Conservation (phyloP, 2,888 invertebrate species). For the Pollenia amentaria region DNA sequence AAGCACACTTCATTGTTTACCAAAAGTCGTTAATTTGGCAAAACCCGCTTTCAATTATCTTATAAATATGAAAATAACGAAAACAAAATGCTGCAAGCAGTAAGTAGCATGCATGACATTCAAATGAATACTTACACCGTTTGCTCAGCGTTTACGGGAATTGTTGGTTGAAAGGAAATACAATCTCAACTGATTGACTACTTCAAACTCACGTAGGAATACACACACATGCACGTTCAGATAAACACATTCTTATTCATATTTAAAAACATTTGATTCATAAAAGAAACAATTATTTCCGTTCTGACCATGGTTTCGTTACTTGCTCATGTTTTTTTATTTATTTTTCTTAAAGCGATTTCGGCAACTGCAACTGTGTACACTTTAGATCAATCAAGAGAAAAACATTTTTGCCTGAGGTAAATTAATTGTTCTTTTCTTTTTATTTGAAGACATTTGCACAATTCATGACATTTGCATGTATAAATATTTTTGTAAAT, state of each 20-base stretch:
- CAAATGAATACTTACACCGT: slow-evolving; percentile 50
- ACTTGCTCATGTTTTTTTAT: not conserved
- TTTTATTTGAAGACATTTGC: not conserved
- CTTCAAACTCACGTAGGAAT: slow-evolving; percentile 46
- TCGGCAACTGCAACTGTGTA: slow-evolving; percentile 80
- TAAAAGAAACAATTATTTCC: slow-evolving; percentile 64
- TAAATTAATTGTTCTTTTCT: slow-evolving; percentile 26
- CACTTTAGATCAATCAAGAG: slow-evolving; percentile 82
- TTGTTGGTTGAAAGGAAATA: slow-evolving; percentile 50
- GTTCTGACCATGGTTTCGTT: slow-evolving; percentile 58
- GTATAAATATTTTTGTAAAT: slow-evolving; percentile 19
- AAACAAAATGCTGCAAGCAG: slow-evolving; percentile 76
- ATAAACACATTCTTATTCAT: slow-evolving; percentile 32
- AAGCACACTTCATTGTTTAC: slow-evolving; percentile 78
- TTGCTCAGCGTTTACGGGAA: slow-evolving; percentile 59
- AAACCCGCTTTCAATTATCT: slow-evolving; percentile 84
- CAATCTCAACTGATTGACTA: slow-evolving; percentile 46
- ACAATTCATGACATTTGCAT: not conserved
- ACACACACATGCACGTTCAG: not conserved
- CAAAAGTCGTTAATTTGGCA: slow-evolving; percentile 83
- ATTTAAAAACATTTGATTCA: slow-evolving; percentile 38
- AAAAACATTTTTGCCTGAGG: slow-evolving; percentile 26
- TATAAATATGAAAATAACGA: slow-evolving; percentile 82
- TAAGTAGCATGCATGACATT: slow-evolving; percentile 71
- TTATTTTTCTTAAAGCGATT: slow-evolving; percentile 3